Base-by-base conservation (phyloP, 2,797 vertebrate genomes). In the Pangasius krempfi region DNA sequence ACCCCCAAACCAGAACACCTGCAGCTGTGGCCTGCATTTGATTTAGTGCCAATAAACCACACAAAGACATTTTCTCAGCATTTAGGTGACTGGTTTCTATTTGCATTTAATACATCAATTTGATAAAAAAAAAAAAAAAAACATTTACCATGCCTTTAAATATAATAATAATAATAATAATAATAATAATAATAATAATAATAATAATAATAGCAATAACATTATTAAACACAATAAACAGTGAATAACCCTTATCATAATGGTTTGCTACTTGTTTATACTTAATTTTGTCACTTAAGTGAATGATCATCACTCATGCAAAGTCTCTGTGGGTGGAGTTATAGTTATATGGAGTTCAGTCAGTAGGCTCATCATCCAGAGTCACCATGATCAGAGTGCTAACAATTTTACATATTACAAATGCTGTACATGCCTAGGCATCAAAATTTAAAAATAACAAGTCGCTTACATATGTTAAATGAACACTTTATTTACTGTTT, bases 311-410 rank as follows among this genome's bases (percentile, higher is more conserved):
- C 9, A 12, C n/a, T 64, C 3, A 64, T n/a, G 27, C 27, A n/a
- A 27, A n/a, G 30, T 60, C 33, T 44, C 14, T 52, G 75, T 84
- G 62, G 82, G 82, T 52, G 83, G 64, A 33, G 83, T 68, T 30
- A 68, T 68, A 44, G 40, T 44, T 44, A 44, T 44, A 40, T 40
- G 40, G 5, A 40, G 5, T 5, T 40, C 40, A 40, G 40, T 40
- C 40, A 40, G 4, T 68, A 30, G 13, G 2, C 30, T 16, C 7
- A 6, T 4, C 14, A 33, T 18, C 54, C 8, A 50, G 52, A 79
- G 52, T 30, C 12, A 78, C 5, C 47, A 79, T 79, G 50, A 81
- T 56, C 30, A 60, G 9, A 16, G 1, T 89, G 52, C n/a, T 84
- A 76, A 6, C 50, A 13, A 18, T 89, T 37, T 52, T 89, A 27